Base-by-base conservation (phyloP, 2,888 invertebrate species). In the Agrenia bidenticulata region DNA sequence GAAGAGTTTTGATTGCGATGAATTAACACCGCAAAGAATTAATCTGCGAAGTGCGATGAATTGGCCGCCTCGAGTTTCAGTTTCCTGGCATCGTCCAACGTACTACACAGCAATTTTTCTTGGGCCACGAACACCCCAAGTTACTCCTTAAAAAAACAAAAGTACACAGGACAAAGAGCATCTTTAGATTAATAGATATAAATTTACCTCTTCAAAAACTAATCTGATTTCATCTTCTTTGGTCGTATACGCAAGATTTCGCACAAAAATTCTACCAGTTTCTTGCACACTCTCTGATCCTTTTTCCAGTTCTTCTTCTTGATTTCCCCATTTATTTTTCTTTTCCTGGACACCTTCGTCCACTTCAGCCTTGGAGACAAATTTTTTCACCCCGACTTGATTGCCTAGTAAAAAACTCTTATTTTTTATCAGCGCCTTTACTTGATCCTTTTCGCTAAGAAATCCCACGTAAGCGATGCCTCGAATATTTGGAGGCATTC, bases 391-490 rank as follows among this genome's bases (percentile, higher is more conserved):
- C 66, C 81, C 81, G 54, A 89, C 81, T 77, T 85, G 84, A 76
- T 85, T 86, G n/a, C 87, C 87, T 11, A 72, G 39, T 13, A 94
- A 84, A 79, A 94, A 93, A 78, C 91, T 89, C 81, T 89, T 91
- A 78, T 94, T 86, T 80, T 93, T 94, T 56, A 84, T 81, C 74
- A 95, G 82, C 1, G 92, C 94, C 77, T 89, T 88, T 32, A 87
- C 87, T 77, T 89, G 84, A 72, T 90, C 89, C 69, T 86, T 87
- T 77, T 94, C 90, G 2, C 87, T 88, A 79, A 88, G 87, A 77
- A 96, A 95, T 1, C 93, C 93, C n/a, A 92, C 89, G 82, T 89
- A 95, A 45, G 93, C 94, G 77, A 94, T 89, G 5, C 94, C 92
- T 78, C 88, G 87, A 1, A 89, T 83, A 75, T 88, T 86, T 66